These are phyloP conservation scores for Myotis brandtii DNA, from an alignment of 2,113 vertebrate species.

Conservation along the genomic window DNA sequence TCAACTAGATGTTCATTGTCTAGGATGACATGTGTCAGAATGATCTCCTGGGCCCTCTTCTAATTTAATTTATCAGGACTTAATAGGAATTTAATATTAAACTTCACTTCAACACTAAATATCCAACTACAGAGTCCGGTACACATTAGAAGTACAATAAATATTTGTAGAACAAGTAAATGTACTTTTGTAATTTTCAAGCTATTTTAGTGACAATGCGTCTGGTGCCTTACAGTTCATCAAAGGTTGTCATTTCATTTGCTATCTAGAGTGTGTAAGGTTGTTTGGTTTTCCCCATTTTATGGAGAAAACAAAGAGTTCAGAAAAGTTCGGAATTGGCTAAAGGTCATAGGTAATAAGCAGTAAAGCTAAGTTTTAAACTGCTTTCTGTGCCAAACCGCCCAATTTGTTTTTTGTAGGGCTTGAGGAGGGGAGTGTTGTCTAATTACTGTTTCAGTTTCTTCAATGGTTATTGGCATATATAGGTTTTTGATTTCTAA, in stretches of 20 bases:
- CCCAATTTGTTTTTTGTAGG: not conserved
- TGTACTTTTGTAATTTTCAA: slow-evolving; percentile 2
- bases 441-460: slow-evolving; percentile 20
- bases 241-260: not conserved
- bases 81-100: slow-evolving; percentile 52
- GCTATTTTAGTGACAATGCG: not conserved
- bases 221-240: not conserved
- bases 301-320: not conserved
- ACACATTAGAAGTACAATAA: slow-evolving; percentile 43
- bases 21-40: not conserved
- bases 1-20: not conserved
- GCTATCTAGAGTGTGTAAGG: not conserved
- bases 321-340: not conserved
- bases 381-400: not conserved
- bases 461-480: not conserved
- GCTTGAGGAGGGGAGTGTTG: not conserved
- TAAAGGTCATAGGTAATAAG: not conserved
- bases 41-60: not conserved
- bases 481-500: slow-evolving; percentile 13
- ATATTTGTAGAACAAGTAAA: slow-evolving; percentile 49
- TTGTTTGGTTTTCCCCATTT: slow-evolving; percentile 13
- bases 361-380: slow-evolving; percentile 14
- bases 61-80: slow-evolving; percentile 12
- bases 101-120: not conserved
- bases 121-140: not conserved